phyloP scores from a whole-genome alignment of 2,113 vertebrate species.

The Laterallus jamaicensis region DNA sequence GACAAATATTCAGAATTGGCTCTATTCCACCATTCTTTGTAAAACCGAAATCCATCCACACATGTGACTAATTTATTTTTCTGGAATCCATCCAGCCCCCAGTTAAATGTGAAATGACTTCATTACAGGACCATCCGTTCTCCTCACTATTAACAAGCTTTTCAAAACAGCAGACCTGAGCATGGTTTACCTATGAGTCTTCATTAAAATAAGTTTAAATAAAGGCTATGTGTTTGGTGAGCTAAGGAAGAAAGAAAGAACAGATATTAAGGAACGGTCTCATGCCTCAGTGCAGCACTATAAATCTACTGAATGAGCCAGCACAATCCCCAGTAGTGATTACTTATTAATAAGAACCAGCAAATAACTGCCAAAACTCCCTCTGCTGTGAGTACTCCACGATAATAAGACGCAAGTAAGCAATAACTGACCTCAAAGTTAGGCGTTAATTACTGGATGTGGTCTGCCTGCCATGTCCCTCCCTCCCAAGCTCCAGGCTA shows the following conservation, averaged over 20 bases:
- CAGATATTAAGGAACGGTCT: conserved; percentile 61
- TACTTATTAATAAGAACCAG: conserved; percentile 72
- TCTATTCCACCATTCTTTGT: conserved; percentile 16
- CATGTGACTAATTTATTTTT: conserved; percentile 58
- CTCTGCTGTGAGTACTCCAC: conserved; percentile 40
- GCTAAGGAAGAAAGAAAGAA: conserved; percentile 24
- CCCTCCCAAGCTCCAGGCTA: neutral
- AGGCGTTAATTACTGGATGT: conserved; percentile 60
- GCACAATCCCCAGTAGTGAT: conserved; percentile 65
- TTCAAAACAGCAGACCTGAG: conserved; percentile 53
- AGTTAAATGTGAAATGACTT: conserved; percentile 60
- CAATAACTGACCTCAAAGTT: conserved; percentile 62
- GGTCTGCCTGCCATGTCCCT: conserved; percentile 6
- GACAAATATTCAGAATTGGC: conserved; percentile 47
- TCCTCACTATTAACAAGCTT: conserved; percentile 27
- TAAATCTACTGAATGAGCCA: conserved; percentile 70
- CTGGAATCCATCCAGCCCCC: conserved; percentile 21
- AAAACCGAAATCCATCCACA: conserved; percentile 53
- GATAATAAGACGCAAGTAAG: conserved; percentile 71
- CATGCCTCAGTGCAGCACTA: conserved; percentile 65
- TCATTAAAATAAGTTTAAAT: conserved; percentile 66
- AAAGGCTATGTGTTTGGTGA: conserved; percentile 42
- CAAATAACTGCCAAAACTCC: conserved; percentile 65
- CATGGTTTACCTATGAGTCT: conserved; percentile 38
- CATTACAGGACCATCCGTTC: conserved; percentile 14